Conservation (phyloP, 2,113 vertebrate species). For the Tapirus terrestris region DNA sequence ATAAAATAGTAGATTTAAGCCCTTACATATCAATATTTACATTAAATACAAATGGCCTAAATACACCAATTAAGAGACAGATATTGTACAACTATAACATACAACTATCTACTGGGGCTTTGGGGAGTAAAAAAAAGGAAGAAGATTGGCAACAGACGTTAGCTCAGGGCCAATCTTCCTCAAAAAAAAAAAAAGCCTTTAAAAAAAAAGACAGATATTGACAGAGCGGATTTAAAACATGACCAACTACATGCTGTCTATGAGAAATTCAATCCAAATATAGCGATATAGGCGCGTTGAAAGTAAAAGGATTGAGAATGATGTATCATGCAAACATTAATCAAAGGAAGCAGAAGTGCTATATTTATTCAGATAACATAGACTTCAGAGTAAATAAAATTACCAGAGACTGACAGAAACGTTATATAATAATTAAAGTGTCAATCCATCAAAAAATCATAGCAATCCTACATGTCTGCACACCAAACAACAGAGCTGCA, state of each 20-base stretch:
- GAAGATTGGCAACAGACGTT: too few relatives aligned
- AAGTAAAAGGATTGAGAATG: background rate
- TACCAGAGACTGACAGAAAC: background rate
- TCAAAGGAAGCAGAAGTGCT: background rate
- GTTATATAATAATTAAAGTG: background rate
- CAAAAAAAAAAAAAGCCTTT: too few relatives aligned
- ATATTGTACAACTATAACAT: background rate
- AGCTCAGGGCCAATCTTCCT: too few relatives aligned
- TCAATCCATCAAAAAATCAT: background rate
- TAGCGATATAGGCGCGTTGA: background rate
- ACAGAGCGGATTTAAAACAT: background rate
- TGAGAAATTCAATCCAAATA: background rate
- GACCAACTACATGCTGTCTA: background rate
- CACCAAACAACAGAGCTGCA: background rate
- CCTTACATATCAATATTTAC: background rate
- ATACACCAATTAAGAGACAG: background rate
- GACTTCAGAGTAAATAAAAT: constrained; percentile 4
- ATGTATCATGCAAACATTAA: background rate
- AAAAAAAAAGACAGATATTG: background rate
- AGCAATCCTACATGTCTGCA: background rate
- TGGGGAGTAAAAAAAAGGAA: too few relatives aligned
- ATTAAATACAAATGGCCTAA: background rate
- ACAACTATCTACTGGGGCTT: too few relatives aligned
- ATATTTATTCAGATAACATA: background rate
- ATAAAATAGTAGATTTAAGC: background rate